phyloP scores from a whole-genome alignment of 2,113 vertebrate genomes.

The Hymenochirus boettgeri region DNA sequence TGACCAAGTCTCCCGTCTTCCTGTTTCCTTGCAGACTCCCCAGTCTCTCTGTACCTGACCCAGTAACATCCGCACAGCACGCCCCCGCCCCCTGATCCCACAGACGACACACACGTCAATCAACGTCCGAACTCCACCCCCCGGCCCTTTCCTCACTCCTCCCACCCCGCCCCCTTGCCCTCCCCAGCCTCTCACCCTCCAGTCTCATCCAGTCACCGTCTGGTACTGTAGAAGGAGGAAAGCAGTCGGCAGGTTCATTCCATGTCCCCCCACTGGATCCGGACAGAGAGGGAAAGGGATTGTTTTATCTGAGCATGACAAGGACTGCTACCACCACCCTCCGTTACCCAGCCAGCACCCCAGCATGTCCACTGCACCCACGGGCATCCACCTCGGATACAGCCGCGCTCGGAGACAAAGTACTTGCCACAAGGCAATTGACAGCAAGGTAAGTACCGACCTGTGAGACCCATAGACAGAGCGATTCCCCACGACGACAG shows the following conservation, averaged over 20 bases:
- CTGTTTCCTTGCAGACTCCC: background rate
- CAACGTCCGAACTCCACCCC: constrained; percentile 14
- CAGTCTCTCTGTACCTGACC: background rate
- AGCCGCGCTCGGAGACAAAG: constrained; percentile 53
- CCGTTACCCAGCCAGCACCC: constrained; percentile 61
- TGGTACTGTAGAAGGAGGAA: constrained; percentile 29
- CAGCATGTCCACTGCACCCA: constrained; percentile 65
- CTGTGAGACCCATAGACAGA: too few species aligned
- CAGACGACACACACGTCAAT: background rate
- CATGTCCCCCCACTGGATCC: constrained; percentile 49
- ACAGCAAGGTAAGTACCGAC: constrained; percentile 76
- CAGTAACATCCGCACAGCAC: background rate
- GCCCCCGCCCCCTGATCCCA: constrained; percentile 19
- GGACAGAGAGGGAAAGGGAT: constrained; percentile 58
- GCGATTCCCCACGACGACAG: too few species aligned
- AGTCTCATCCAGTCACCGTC: constrained; percentile 31
- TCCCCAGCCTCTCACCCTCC: constrained; percentile 1
- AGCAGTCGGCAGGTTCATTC: constrained; percentile 18
- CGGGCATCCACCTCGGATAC: constrained; percentile 63
- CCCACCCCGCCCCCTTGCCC: constrained; percentile 12
- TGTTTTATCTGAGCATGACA: constrained; percentile 71
- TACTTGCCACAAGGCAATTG: constrained; percentile 60
- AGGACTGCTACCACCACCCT: constrained; percentile 68
- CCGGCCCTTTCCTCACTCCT: constrained; percentile 23
- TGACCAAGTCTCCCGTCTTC: too few species aligned